Evolutionary conservation across 1,140 invertebrate genomes (phyloP).

Genomic region (Centruroides vittatus): DNA sequence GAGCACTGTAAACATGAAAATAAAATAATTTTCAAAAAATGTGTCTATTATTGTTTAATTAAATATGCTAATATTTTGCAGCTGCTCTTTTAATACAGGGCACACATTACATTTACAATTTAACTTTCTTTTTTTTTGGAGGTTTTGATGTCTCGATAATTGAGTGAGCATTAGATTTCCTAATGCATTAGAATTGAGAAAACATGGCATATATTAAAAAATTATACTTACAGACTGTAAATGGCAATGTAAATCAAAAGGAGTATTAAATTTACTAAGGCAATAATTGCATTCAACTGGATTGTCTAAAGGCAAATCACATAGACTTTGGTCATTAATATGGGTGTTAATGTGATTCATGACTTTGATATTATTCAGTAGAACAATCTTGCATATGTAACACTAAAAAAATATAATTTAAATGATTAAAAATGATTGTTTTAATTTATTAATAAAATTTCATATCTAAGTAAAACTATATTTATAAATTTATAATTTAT

Average conservation of each 20-base stretch:
- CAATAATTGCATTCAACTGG: constrained; percentile 33
- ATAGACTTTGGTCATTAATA: constrained; percentile 29
- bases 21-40: neutral
- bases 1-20: neutral
- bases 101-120: neutral
- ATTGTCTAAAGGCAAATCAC: constrained; percentile 30
- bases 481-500: too few species aligned
- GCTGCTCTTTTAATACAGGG: constrained; percentile 1
- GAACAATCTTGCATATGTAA: constrained; percentile 30
- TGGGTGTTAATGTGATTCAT: constrained; percentile 32
- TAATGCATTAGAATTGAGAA: too few species aligned
- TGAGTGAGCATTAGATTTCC: too few species aligned
- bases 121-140: too few species aligned
- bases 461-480: too few species aligned
- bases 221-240: constrained; percentile 27
- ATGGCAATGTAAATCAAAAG: constrained; percentile 32
- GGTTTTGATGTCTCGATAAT: too few species aligned
- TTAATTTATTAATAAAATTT: too few species aligned
- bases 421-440: too few species aligned
- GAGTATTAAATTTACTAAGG: constrained; percentile 32
- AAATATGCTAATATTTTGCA: constrained; percentile 3
- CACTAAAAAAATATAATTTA: constrained; percentile 27
- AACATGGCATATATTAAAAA: too few species aligned
- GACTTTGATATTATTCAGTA: constrained; percentile 30
- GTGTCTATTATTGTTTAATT: neutral